These are phyloP conservation scores for Galeopsomyia nigrocyanea DNA, from an alignment of 2,888 invertebrate genomes.

Conservation along the genomic window DNA sequence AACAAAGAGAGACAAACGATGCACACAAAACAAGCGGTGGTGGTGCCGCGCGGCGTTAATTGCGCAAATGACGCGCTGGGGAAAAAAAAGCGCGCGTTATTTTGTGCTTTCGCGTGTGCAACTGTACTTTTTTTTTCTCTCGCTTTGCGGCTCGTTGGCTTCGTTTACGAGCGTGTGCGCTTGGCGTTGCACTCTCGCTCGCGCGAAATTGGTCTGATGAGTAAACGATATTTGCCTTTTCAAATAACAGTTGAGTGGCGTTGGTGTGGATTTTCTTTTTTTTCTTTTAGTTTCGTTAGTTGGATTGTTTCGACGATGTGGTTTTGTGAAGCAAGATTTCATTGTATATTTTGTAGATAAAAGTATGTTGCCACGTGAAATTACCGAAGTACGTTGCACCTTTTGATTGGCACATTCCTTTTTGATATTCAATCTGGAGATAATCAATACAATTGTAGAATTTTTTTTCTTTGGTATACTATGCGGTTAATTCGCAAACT, in stretches of 20 bases:
- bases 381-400: no score
- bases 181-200: neutral
- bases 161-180: neutral
- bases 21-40: neutral
- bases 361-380: no score
- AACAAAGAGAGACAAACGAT: no score
- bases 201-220: slow-evolving; percentile 6
- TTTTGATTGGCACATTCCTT: no score
- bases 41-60: slow-evolving; percentile 25
- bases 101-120: neutral
- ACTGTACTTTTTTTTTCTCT: neutral
- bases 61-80: slow-evolving; percentile 17
- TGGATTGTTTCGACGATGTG: no score
- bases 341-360: neutral
- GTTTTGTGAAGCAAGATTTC: neutral
- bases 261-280: neutral
- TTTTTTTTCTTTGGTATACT: no score
- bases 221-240: neutral
- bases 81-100: neutral
- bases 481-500: no score
- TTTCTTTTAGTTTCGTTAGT: no score
- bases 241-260: neutral
- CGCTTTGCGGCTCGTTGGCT: neutral
- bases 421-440: no score
- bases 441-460: no score